Evolutionary conservation across 2,113 vertebrate genomes (phyloP), one percentile per base, ranked within the genome.

Genomic region (Lepisosteus oculatus): DNA sequence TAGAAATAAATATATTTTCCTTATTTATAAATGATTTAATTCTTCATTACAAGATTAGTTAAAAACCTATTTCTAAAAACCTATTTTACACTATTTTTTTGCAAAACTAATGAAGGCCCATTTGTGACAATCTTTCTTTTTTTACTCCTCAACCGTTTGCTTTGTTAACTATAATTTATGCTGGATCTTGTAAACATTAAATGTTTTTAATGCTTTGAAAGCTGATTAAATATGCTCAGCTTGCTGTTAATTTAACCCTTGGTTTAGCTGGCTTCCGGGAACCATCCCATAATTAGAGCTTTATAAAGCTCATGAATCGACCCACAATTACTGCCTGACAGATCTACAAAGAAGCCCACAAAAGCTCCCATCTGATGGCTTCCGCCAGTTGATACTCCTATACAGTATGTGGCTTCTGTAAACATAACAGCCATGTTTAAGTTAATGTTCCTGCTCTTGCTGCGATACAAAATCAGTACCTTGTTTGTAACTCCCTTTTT

Each of bases 201-300:
- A 29, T 29, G 29, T 29, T 29, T 29, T 64, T 43, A 67, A 69
- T 63, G 61, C 79, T 83, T 78, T 77, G 74, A 84, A 84, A 79
- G 72, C 81, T 78, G 84, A 88, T 83, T 84, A 81, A 74, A 85
- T 80, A 78, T 74, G 68, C 76, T 84, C 11, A 6, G 74, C 79
- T 67, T 55, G 81, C 61, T 63, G 56, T 85, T 87, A 77, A 83
- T 85, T 80, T 72, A 79, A 79, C 77, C 71, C 29, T 80, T 82
- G 62, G 77, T 79, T 65, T 65, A 70, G 70, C 79, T 74, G 69
- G 74, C 57, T 75, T 76, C 76, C 76, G 71, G 77, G 74, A 82
- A 80, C 76, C 55, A 76, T 67, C 64, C 75, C 77, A 71, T 86
- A 85, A 87, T 87, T 87, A 85, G 78, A 79, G 74, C 71, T 43